A percentile compares a stretch with the other conserved stretches of the same genome.
These are phyloP conservation scores for Apantesis nais DNA, from an alignment of 2,888 invertebrate genomes.

Conservation along the genomic window DNA sequence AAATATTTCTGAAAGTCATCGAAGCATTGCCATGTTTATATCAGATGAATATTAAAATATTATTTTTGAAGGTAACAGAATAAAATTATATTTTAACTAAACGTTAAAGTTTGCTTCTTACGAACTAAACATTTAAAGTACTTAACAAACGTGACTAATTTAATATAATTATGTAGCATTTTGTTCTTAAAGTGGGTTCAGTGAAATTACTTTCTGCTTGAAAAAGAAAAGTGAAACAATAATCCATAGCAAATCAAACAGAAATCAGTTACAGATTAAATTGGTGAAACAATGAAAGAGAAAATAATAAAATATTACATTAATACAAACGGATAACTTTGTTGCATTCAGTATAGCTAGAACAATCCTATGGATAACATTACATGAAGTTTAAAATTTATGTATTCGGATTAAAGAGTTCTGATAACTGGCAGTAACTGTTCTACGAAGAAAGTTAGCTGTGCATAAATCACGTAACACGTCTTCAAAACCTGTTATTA, in stretches of 20 bases:
- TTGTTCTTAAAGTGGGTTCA: constrained; percentile 7
- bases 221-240: constrained; percentile 26
- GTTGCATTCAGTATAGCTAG: constrained; percentile 56
- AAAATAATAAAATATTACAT: constrained; percentile 50
- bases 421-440: constrained; percentile 20
- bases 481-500: constrained; percentile 40
- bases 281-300: constrained; percentile 46
- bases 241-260: constrained; percentile 25
- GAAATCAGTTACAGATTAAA: constrained; percentile 53
- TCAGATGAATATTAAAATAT: not conserved
- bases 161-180: not conserved
- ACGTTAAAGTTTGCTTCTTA: not conserved
- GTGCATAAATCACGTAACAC: constrained; percentile 37
- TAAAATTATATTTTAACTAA: not conserved
- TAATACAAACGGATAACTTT: constrained; percentile 46
- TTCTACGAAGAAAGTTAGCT: constrained; percentile 32
- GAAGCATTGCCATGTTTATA: not conserved
- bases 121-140: not conserved
- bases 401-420: constrained; percentile 9
- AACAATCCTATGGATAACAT: constrained; percentile 20
- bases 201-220: constrained; percentile 6
- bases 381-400: not conserved
- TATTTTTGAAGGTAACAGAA: not conserved
- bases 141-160: not conserved
- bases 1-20: not conserved